Conservation (phyloP, 1,140 invertebrate species). For the fruit fly (Drosophila melanogaster) region DNA sequence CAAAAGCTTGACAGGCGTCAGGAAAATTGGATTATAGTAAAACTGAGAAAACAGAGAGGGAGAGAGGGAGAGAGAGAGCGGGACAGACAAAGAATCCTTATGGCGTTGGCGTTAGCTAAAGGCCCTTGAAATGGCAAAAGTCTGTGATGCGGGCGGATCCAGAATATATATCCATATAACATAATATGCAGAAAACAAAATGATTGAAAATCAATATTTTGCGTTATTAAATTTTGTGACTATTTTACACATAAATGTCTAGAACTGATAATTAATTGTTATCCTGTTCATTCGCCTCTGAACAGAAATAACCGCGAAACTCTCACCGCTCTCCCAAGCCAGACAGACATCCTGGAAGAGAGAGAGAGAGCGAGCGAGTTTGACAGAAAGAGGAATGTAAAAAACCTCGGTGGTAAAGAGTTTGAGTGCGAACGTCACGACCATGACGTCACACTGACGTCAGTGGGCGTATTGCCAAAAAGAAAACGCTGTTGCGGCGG, state of each 20-base stretch:
- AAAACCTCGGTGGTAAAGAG: neutral
- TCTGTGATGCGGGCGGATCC: constrained; percentile 10
- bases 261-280: no score
- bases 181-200: no score
- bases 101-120: constrained; percentile 46
- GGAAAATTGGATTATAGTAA: constrained; percentile 77
- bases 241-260: neutral
- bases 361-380: neutral
- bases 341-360: constrained; percentile 3
- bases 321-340: constrained; percentile 3
- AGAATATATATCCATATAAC: neutral
- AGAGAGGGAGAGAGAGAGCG: constrained; percentile 10
- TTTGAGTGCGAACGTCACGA: constrained; percentile 52
- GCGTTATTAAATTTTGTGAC: neutral
- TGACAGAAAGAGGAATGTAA: neutral
- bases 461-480: constrained; percentile 58
- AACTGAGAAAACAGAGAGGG: constrained; percentile 20
- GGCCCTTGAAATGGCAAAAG: constrained; percentile 73
- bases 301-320: neutral
- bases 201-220: no score
- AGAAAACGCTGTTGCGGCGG: constrained; percentile 9
- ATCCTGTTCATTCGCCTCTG: neutral
- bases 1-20: constrained; percentile 52
- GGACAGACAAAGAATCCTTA: constrained; percentile 5
- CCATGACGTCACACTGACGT: constrained; percentile 74